A percentile compares a stretch with the other conserved stretches of the same genome.
Conservation (phyloP, 1,140 invertebrate species). For the Solen grandis region DNA sequence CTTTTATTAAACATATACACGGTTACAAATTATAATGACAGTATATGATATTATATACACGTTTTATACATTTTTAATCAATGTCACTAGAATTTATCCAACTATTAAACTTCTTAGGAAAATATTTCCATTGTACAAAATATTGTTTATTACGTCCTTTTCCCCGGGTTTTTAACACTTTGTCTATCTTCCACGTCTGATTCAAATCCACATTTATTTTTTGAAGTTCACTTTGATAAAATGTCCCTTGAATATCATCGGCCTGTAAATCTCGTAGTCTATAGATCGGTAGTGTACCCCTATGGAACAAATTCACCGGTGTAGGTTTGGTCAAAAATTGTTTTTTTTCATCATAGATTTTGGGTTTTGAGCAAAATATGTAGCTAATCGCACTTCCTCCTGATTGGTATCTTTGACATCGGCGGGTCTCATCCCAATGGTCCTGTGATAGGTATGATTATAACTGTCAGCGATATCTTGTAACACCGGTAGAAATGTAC, state of each 20-base stretch:
- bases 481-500: conserved; percentile 16
- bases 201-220: conserved; percentile 34
- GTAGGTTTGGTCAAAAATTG: conserved; percentile 52
- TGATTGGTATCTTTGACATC: conserved; percentile 2
- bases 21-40: too few relatives aligned
- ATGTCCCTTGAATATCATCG: conserved; percentile 47
- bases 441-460: conserved; percentile 30
- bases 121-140: conserved; percentile 52
- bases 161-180: conserved; percentile 50
- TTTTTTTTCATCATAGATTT: too few relatives aligned
- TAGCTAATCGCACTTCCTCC: conserved; percentile 20
- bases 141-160: conserved; percentile 54
- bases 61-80: background rate
- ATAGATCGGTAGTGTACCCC: conserved; percentile 42
- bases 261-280: conserved; percentile 20
- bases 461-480: conserved; percentile 28
- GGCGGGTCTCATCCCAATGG: conserved; percentile 24
- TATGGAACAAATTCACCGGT: conserved; percentile 51
- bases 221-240: conserved; percentile 53
- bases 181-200: conserved; percentile 40
- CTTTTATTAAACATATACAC: too few relatives aligned
- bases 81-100: conserved; percentile 11
- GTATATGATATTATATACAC: too few relatives aligned
- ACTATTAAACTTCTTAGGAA: conserved; percentile 42
- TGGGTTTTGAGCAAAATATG: conserved; percentile 6